phyloP scores from a whole-genome alignment of 2,888 invertebrate species.

The Diarsia brunnea region DNA sequence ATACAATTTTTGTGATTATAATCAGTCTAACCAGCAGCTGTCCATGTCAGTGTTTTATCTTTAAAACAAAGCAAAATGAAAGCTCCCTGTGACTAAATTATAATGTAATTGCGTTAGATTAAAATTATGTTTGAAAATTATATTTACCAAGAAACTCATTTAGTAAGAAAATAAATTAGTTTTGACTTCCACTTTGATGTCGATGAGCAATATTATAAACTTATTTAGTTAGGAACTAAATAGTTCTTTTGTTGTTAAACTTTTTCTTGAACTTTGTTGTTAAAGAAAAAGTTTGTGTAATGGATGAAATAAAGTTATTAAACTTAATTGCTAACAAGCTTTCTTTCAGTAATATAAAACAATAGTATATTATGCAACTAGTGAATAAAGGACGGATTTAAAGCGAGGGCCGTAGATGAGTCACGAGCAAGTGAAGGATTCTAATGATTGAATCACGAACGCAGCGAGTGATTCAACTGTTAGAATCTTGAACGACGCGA shows the following conservation, averaged over 20 bases:
- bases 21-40: too few species aligned
- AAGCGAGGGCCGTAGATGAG: too few species aligned
- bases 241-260: conserved; percentile 8
- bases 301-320: conserved; percentile 20
- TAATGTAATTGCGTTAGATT: background rate
- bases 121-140: background rate
- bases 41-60: too few species aligned
- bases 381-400: too few species aligned
- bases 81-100: background rate
- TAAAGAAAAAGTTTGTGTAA: background rate
- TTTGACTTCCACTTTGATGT: conserved; percentile 12
- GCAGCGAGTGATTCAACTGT: too few species aligned
- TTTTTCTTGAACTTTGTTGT: conserved; percentile 38
- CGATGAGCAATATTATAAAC: conserved; percentile 19
- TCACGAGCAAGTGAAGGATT: too few species aligned
- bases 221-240: conserved; percentile 15
- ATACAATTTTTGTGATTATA: too few species aligned
- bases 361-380: too few species aligned
- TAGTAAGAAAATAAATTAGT: background rate
- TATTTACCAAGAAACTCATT: background rate
- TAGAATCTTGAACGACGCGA: too few species aligned
- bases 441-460: too few species aligned
- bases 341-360: too few species aligned
- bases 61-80: background rate
- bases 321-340: conserved; percentile 26